Evolutionary conservation across 2,113 vertebrate genomes (phyloP).

Genomic region (Tachuris rubrigastra): DNA sequence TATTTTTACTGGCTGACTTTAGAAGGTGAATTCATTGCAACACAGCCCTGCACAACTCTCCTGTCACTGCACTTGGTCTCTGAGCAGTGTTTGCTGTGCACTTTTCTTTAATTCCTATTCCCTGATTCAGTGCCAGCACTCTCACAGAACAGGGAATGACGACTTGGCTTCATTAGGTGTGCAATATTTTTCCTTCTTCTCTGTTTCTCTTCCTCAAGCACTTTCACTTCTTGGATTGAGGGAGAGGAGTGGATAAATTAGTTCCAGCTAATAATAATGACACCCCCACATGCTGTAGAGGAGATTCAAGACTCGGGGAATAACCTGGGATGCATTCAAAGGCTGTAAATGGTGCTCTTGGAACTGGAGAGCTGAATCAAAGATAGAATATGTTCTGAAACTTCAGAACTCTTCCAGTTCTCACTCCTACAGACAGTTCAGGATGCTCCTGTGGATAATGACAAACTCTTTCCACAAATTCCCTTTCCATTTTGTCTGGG

Average conservation of each 20-base stretch:
- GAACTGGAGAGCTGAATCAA: background rate
- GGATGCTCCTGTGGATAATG: background rate
- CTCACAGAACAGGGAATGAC: background rate
- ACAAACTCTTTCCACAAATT: background rate
- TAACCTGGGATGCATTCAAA: background rate
- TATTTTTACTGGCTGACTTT: background rate
- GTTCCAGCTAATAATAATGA: background rate
- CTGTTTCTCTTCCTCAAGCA: background rate
- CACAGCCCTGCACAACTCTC: fast-evolving
- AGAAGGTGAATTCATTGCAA: background rate
- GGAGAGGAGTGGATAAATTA: background rate
- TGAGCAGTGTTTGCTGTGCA: background rate
- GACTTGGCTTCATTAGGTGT: background rate
- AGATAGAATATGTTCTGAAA: background rate
- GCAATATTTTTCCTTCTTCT: background rate
- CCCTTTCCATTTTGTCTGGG: background rate
- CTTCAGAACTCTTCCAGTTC: background rate
- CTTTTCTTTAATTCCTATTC: background rate
- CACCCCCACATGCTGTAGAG: background rate
- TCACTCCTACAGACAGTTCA: background rate
- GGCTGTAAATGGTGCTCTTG: background rate
- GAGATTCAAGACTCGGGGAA: background rate
- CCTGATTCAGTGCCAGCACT: background rate
- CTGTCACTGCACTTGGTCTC: background rate
- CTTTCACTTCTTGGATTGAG: background rate